phyloP scores from a whole-genome alignment of 2,888 invertebrate genomes.

The Andrena chrysosceles region DNA sequence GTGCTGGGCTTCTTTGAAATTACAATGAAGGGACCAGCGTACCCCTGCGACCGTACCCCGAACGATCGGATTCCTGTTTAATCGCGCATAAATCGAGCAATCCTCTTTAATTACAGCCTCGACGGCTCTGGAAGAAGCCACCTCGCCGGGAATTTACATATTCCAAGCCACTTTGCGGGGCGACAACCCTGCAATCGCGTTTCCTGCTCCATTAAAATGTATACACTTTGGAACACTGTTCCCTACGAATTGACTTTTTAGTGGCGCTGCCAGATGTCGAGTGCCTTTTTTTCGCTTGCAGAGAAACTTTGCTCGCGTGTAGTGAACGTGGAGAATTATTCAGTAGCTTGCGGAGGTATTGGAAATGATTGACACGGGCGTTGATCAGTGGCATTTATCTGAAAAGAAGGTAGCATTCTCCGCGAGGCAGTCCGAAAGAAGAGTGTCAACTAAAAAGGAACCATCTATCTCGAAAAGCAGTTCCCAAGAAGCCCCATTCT shows the following conservation, averaged over 20 bases:
- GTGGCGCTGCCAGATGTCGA: not conserved
- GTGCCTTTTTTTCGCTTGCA: not conserved
- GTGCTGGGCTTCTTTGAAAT: slow-evolving; percentile 27
- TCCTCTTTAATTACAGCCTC: slow-evolving; percentile 50
- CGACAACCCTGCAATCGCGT: slow-evolving; percentile 11
- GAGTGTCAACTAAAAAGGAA: no score
- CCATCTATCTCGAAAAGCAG: no score
- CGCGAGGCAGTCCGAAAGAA: no score
- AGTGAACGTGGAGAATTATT: no score
- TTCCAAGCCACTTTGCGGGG: slow-evolving; percentile 27
- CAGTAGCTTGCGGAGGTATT: no score
- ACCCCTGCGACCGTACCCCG: not conserved
- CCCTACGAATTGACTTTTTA: slow-evolving; percentile 8
- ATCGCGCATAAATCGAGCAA: slow-evolving; percentile 58
- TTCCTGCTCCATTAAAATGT: slow-evolving; percentile 29
- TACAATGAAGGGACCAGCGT: slow-evolving; percentile 13
- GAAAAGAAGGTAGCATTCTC: no score
- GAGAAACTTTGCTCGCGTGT: no score
- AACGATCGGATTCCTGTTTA: slow-evolving; percentile 45
- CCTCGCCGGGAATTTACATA: slow-evolving; percentile 39
- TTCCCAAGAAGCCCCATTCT: no score
- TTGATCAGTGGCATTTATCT: no score
- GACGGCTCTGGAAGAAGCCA: slow-evolving; percentile 23
- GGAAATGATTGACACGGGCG: no score
- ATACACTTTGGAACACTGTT: not conserved